These are phyloP conservation scores for Rotaria sp. DNA, from an alignment of 2,888 invertebrate species.

Conservation along the genomic window DNA sequence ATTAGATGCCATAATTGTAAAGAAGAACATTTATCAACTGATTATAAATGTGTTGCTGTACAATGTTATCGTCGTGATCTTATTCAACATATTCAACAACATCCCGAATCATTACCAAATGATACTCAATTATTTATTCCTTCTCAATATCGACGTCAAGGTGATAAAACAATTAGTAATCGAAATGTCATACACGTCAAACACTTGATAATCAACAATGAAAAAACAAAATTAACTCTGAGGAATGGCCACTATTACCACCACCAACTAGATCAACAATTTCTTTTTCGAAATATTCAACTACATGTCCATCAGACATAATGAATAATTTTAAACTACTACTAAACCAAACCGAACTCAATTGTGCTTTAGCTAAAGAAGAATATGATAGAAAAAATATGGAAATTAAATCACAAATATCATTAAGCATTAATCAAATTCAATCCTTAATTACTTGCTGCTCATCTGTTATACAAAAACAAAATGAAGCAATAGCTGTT, in stretches of 20 bases:
- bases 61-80: not conserved
- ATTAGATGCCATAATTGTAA: not conserved
- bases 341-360: too few relatives aligned
- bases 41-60: not conserved
- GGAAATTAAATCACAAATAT: too few relatives aligned
- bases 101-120: not conserved
- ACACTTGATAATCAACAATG: not conserved
- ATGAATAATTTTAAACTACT: too few relatives aligned
- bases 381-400: too few relatives aligned
- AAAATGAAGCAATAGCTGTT: too few relatives aligned
- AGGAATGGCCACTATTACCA: not conserved
- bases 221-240: not conserved
- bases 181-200: not conserved
- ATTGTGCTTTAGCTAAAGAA: too few relatives aligned
- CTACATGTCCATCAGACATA: too few relatives aligned
- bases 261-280: not conserved
- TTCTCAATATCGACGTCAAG: not conserved
- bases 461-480: too few relatives aligned
- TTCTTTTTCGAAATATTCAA: too few relatives aligned
- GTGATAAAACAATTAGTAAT: not conserved
- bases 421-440: too few relatives aligned
- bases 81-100: not conserved
- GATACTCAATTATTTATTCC: not conserved
- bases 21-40: not conserved
- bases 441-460: too few relatives aligned